Conservation (phyloP, 2,888 invertebrate species). For the Leuctra nigra region DNA sequence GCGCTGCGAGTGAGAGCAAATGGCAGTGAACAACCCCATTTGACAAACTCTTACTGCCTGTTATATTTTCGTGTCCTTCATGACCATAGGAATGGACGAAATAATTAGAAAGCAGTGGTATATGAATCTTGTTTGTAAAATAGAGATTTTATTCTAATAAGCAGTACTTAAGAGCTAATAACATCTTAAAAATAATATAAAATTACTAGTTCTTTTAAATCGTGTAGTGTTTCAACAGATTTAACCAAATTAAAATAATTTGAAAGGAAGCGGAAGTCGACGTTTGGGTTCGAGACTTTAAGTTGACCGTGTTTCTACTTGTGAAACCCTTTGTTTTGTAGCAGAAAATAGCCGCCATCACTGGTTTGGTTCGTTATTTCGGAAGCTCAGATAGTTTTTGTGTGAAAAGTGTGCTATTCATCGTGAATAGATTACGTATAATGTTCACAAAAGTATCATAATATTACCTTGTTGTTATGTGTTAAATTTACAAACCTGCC, state of each 20-base stretch:
- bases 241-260: no score
- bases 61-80: no score
- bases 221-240: neutral
- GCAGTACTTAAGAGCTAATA: no score
- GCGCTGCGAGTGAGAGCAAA: no score
- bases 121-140: no score
- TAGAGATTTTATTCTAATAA: no score
- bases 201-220: no score
- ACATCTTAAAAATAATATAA: no score
- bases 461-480: neutral
- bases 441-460: constrained; percentile 35
- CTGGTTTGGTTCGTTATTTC: constrained; percentile 76
- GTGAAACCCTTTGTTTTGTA: constrained; percentile 61
- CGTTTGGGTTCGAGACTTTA: constrained; percentile 38
- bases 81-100: no score
- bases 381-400: constrained; percentile 40
- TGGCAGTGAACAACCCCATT: no score
- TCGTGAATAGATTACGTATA: constrained; percentile 41
- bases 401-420: constrained; percentile 39
- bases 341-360: constrained; percentile 77
- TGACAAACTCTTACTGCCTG: no score
- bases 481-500: constrained; percentile 39
- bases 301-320: constrained; percentile 34
- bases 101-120: no score
- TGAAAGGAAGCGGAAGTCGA: constrained; percentile 12